Evolutionary conservation across 2,797 vertebrate species (phyloP).

Genomic region (Geotrypetes seraphini): DNA sequence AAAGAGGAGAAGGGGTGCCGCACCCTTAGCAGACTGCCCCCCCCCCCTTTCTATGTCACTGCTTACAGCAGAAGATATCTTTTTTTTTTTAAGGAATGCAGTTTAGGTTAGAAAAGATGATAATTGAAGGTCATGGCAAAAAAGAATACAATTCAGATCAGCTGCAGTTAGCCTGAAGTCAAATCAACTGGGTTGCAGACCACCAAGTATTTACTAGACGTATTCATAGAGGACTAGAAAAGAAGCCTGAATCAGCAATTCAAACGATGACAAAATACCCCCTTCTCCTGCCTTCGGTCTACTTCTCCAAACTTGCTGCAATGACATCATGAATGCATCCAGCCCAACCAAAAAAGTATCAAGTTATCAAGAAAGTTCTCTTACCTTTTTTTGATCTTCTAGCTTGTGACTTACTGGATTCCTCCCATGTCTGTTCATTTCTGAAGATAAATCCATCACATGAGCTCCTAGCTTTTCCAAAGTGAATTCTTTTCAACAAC

Average conservation of each 20-base stretch:
- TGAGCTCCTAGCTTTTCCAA: slow-evolving; percentile 49
- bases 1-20: no score
- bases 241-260: neutral
- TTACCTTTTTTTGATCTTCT: slow-evolving; percentile 98
- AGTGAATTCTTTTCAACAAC: slow-evolving; percentile 56
- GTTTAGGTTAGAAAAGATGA: no score
- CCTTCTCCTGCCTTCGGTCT: neutral
- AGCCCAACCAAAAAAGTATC: slow-evolving; percentile 4
- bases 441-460: slow-evolving; percentile 91
- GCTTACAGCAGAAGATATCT: no score
- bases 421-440: slow-evolving; percentile 87
- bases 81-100: no score
- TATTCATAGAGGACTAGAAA: slow-evolving; percentile 10
- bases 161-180: neutral
- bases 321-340: neutral
- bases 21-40: no score
- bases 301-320: slow-evolving; percentile 16
- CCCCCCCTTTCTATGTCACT: no score
- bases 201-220: slow-evolving; percentile 9
- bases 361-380: neutral
- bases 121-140: neutral
- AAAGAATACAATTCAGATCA: neutral
- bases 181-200: neutral
- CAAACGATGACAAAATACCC: neutral
- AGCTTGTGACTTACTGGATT: slow-evolving; percentile 92